These are phyloP conservation scores for Lateolabrax maculatus DNA, from an alignment of 2,797 vertebrate genomes.

Conservation along the genomic window DNA sequence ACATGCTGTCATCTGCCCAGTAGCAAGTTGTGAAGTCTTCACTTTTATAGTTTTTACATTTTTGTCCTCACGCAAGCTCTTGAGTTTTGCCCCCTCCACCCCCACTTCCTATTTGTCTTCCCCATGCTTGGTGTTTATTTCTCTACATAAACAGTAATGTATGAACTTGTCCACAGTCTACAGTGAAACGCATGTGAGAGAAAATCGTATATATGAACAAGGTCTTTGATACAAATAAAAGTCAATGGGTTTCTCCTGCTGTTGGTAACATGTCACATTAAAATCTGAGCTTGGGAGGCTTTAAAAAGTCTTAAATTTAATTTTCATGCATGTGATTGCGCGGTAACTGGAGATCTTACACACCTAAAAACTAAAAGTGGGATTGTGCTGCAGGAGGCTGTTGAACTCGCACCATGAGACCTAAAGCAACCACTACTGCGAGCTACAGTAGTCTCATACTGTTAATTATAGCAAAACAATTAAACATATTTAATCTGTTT, in stretches of 20 bases:
- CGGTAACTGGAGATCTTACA: neutral
- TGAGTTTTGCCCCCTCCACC: neutral
- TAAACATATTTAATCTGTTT: neutral
- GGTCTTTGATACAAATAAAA: neutral
- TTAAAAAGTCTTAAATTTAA: too few relatives aligned
- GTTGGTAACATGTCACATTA: neutral
- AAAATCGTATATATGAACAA: neutral
- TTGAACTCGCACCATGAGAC: neutral
- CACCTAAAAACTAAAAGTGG: neutral
- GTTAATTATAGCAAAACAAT: neutral
- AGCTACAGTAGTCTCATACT: neutral
- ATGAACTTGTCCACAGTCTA: neutral
- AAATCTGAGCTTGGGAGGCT: too few relatives aligned
- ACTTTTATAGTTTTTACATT: slow-evolving; percentile 51
- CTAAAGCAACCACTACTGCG: too few relatives aligned
- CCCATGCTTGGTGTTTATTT: neutral
- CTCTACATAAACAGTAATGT: neutral
- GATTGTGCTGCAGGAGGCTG: neutral
- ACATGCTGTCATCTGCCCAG: slow-evolving; percentile 65
- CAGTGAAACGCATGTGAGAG: neutral
- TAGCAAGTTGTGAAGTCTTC: slow-evolving; percentile 58
- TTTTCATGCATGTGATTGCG: neutral
- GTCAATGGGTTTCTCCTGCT: neutral
- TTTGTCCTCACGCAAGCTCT: slow-evolving; percentile 49
- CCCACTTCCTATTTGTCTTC: neutral